phyloP scores from a whole-genome alignment of 2,113 vertebrate species.

The Acrocephalus kingi region DNA sequence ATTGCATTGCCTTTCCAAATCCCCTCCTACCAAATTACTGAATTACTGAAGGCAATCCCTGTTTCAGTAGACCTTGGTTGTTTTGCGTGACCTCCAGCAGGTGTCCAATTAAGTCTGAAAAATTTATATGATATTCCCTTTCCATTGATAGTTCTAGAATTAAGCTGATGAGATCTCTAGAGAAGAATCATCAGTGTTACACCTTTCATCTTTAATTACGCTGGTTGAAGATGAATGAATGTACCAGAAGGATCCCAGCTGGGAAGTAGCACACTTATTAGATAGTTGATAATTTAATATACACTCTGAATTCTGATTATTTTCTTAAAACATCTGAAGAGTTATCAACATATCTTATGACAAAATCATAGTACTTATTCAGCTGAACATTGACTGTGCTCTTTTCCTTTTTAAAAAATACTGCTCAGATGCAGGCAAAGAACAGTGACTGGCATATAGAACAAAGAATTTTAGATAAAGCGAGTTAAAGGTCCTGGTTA shows the following conservation, averaged over 20 bases:
- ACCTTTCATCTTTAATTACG: slow-evolving; percentile 79
- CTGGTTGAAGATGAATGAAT: slow-evolving; percentile 75
- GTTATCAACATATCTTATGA: slow-evolving; percentile 29
- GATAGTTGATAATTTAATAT: slow-evolving; percentile 74
- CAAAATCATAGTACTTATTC: slow-evolving; percentile 21
- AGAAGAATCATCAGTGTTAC: slow-evolving; percentile 72
- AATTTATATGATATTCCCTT: slow-evolving; percentile 71
- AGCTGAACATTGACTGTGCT: background rate
- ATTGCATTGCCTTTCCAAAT: slow-evolving; percentile 32
- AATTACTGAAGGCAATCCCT: slow-evolving; percentile 42
- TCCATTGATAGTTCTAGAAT: slow-evolving; percentile 75
- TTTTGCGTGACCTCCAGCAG: slow-evolving; percentile 73
- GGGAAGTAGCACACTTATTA: slow-evolving; percentile 73
- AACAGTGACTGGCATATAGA: slow-evolving; percentile 29
- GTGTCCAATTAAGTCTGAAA: slow-evolving; percentile 79
- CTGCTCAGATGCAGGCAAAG: background rate
- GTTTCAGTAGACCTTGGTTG: slow-evolving; percentile 62
- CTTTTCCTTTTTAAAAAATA: background rate
- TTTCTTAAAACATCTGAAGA: slow-evolving; percentile 49
- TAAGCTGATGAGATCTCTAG: slow-evolving; percentile 77
- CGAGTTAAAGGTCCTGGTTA: slow-evolving; percentile 21
- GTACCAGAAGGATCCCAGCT: slow-evolving; percentile 68
- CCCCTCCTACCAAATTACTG: slow-evolving; percentile 45
- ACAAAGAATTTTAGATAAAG: slow-evolving; percentile 8
- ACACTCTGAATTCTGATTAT: slow-evolving; percentile 55